phyloP scores from a whole-genome alignment of 2,113 vertebrate species.

The Trogon surrucura region DNA sequence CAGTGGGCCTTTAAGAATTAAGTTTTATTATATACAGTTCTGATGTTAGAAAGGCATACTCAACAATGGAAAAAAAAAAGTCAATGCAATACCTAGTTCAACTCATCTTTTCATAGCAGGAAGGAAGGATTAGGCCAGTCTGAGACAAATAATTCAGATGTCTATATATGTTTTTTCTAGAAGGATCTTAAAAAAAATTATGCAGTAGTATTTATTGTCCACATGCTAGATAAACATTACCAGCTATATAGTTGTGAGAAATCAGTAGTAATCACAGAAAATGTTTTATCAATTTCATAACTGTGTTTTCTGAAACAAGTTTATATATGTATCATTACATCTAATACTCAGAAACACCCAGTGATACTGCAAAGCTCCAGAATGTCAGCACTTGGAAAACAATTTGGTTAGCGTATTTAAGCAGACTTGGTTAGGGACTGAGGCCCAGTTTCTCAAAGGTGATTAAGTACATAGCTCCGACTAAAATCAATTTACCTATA shows the following conservation, averaged over 20 bases:
- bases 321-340: neutral
- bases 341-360: neutral
- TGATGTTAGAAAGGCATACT: neutral
- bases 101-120: neutral
- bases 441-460: constrained; percentile 28
- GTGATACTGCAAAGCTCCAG: neutral
- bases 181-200: neutral
- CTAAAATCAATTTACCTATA: constrained; percentile 45
- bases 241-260: neutral
- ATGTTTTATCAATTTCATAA: neutral
- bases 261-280: neutral
- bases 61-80: neutral
- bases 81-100: neutral
- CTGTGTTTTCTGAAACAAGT: neutral
- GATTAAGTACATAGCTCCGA: constrained; percentile 29
- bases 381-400: constrained; percentile 22
- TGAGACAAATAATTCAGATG: neutral
- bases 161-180: neutral
- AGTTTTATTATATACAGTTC: neutral
- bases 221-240: neutral
- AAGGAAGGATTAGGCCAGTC: neutral
- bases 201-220: neutral
- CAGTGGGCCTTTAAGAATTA: neutral
- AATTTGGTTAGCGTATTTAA: constrained; percentile 15
- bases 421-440: constrained; percentile 10